A percentile compares a stretch with the other conserved stretches of the same genome.
Conservation (phyloP, 1,140 invertebrate genomes). For the Theocolax elegans region DNA sequence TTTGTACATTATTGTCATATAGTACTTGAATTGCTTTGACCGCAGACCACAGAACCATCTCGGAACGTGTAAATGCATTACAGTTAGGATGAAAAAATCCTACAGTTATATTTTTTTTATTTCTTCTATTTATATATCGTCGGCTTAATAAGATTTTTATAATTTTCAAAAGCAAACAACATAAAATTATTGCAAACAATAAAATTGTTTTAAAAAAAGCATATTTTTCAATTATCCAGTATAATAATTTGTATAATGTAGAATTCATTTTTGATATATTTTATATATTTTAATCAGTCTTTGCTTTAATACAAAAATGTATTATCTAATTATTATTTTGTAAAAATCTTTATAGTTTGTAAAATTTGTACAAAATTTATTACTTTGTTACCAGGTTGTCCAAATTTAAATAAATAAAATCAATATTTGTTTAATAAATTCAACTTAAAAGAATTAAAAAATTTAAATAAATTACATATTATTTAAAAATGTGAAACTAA, state of each 20-base stretch:
- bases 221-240: conserved; percentile 26
- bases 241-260: not conserved
- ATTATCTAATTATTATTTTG: too few relatives aligned
- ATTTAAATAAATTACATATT: too few relatives aligned
- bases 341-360: too few relatives aligned
- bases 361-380: too few relatives aligned
- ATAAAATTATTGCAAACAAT: conserved; percentile 22
- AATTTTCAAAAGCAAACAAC: not conserved
- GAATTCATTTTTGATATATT: conserved; percentile 6
- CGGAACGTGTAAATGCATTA: conserved; percentile 18
- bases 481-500: too few relatives aligned
- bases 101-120: conserved; percentile 15
- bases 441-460: too few relatives aligned
- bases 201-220: conserved; percentile 24
- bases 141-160: conserved; percentile 14
- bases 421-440: too few relatives aligned
- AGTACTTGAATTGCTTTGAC: conserved; percentile 80
- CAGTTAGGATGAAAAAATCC: conserved; percentile 34
- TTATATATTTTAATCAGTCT: too few relatives aligned
- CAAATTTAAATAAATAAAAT: too few relatives aligned
- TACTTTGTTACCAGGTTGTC: too few relatives aligned
- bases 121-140: conserved; percentile 11
- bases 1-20: conserved; percentile 74
- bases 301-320: too few relatives aligned
- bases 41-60: conserved; percentile 86